A percentile compares a stretch with the other conserved stretches of the same genome.
Conservation (phyloP, 2,113 vertebrate species). For the Bagarius yarrelli region DNA sequence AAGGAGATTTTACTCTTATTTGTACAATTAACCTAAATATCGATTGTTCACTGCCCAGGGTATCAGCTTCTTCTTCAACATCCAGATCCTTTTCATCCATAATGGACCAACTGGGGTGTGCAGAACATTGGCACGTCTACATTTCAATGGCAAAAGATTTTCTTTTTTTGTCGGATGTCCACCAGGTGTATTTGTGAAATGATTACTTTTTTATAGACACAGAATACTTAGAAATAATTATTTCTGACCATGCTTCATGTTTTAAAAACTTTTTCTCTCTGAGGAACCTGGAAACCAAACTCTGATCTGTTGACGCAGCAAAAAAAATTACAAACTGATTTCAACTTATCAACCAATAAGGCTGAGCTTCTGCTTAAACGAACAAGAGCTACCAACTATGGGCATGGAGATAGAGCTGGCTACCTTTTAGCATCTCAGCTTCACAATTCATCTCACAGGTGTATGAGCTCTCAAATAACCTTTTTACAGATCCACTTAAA, state of each 20-base stretch:
- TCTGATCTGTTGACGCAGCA: too few species aligned
- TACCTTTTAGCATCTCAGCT: not conserved
- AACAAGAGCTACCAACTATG: not conserved
- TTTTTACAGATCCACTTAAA: not conserved
- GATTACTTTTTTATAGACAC: conserved; percentile 34
- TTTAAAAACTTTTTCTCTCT: not conserved
- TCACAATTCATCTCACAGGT: conserved; percentile 10
- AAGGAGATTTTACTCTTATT: conserved; percentile 6
- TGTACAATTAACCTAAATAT: not conserved
- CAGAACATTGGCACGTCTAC: conserved; percentile 14
- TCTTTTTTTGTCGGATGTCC: conserved; percentile 6
- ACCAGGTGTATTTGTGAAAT: conserved; percentile 14
- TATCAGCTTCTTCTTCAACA: not conserved
- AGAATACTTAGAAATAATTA: not conserved
- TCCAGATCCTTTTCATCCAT: not conserved
- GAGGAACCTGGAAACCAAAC: not conserved
- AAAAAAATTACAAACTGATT: not conserved
- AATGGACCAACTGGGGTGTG: conserved; percentile 21
- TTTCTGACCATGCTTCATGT: not conserved
- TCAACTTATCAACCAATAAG: conserved; percentile 5
- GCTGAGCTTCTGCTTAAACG: not conserved
- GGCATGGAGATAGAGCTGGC: not conserved
- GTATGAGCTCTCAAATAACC: not conserved
- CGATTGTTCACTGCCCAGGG: conserved; percentile 10
- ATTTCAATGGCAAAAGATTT: conserved; percentile 2